Evolutionary conservation across 2,113 vertebrate species (phyloP).

Genomic region (Cynopterus brachyotis): DNA sequence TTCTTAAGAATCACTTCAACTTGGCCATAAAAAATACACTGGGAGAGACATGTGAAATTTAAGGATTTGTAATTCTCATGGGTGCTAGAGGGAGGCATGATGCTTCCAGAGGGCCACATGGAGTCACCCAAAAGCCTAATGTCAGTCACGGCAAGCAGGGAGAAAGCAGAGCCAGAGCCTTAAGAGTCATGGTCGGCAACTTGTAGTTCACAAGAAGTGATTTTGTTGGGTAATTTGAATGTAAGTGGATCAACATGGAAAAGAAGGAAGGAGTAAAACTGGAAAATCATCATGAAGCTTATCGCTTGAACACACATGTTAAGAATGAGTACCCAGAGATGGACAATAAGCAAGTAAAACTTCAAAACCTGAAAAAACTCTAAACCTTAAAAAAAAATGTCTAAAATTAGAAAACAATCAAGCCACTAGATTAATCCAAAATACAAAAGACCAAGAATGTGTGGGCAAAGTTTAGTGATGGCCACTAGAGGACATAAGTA

Average conservation of each 20-base stretch:
- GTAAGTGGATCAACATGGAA: background rate
- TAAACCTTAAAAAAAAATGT: background rate
- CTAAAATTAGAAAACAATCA: background rate
- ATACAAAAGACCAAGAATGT: background rate
- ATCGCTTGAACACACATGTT: background rate
- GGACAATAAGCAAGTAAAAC: background rate
- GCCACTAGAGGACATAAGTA: background rate
- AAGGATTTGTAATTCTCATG: background rate
- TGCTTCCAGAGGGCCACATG: background rate
- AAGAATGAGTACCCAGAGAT: background rate
- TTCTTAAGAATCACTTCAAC: background rate
- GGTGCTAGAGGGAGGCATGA: background rate
- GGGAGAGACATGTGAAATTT: background rate
- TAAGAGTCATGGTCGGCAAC: background rate
- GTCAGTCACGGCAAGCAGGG: background rate
- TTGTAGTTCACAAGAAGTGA: background rate
- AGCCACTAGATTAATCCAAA: background rate
- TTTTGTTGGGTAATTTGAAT: background rate
- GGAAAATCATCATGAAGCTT: background rate
- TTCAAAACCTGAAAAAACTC: background rate
- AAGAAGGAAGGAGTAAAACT: background rate
- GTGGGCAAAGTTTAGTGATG: background rate
- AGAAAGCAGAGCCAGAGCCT: background rate
- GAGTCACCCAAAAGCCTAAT: background rate
- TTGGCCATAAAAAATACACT: background rate